phyloP scores from a whole-genome alignment of 2,888 invertebrate genomes.

The Harpalus rubripes region DNA sequence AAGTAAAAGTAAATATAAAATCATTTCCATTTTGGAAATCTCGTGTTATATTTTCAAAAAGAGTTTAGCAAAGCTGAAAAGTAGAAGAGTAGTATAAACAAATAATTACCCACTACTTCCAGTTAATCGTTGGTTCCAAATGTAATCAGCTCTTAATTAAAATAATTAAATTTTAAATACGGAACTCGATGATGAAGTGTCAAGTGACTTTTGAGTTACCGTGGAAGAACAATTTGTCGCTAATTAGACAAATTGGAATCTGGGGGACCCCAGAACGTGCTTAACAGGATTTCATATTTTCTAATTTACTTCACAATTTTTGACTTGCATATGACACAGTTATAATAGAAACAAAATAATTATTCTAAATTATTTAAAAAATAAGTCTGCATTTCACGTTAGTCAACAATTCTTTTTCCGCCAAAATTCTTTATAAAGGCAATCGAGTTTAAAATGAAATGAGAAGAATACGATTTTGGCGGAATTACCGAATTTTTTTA shows the following conservation, averaged over 20 bases:
- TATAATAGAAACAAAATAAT: background rate
- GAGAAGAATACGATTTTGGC: no score
- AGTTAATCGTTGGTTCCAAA: constrained; percentile 17
- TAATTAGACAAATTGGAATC: constrained; percentile 39
- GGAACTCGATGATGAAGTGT: constrained; percentile 37
- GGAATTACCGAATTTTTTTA: no score
- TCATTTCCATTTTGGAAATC: background rate
- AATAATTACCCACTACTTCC: constrained; percentile 4
- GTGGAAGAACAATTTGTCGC: constrained; percentile 39
- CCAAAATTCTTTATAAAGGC: no score
- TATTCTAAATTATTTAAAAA: background rate
- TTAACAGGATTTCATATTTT: constrained; percentile 17
- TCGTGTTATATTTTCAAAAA: background rate
- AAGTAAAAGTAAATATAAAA: no score
- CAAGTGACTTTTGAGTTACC: constrained; percentile 34
- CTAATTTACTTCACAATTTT: background rate
- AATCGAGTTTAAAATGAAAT: no score
- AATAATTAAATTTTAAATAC: constrained; percentile 41
- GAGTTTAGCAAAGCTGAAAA: background rate
- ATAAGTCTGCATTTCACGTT: background rate
- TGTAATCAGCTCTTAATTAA: constrained; percentile 42
- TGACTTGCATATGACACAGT: background rate
- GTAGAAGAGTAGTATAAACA: background rate
- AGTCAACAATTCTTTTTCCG: no score
- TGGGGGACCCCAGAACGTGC: constrained; percentile 20